Evolutionary conservation across 2,797 vertebrate genomes (phyloP).

Genomic region (Nothura maculosa): DNA sequence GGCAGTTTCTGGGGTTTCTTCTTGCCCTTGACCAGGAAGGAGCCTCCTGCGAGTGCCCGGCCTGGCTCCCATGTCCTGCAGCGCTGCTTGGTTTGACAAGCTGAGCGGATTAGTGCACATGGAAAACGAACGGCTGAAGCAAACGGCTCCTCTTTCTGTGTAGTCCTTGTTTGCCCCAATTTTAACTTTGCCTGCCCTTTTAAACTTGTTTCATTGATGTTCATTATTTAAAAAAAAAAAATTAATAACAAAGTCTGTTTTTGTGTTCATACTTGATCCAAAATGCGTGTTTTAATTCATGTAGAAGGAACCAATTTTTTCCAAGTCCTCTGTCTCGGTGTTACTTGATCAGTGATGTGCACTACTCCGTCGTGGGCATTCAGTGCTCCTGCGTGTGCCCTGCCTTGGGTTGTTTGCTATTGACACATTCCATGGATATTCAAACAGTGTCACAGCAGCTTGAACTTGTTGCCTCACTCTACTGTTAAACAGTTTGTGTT

Average conservation of each 20-base stretch:
- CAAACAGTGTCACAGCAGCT: constrained; percentile 80
- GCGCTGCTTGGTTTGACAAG: background rate
- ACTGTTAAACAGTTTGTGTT: constrained; percentile 60
- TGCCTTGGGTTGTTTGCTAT: constrained; percentile 78
- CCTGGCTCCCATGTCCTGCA: background rate
- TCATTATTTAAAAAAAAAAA: background rate
- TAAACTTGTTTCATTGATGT: background rate
- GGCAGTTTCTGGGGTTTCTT: background rate
- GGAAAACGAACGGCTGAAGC: background rate
- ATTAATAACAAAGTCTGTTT: constrained; percentile 16
- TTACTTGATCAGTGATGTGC: constrained; percentile 75
- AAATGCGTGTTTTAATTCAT: constrained; percentile 55
- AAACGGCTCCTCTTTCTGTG: background rate
- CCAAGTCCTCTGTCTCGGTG: constrained; percentile 53
- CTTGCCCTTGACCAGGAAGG: background rate
- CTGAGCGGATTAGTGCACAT: background rate
- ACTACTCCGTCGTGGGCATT: constrained; percentile 76
- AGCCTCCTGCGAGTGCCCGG: rapidly evolving
- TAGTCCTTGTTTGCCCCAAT: constrained; percentile 19
- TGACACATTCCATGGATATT: constrained; percentile 91
- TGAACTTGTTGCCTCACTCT: constrained; percentile 65
- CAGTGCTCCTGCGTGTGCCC: constrained; percentile 59
- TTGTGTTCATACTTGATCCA: constrained; percentile 44
- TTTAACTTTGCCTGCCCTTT: constrained; percentile 22
- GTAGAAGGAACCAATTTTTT: constrained; percentile 76